Base-by-base conservation (phyloP, 2,797 vertebrate genomes). In the Rhabdophis nuchalis region DNA sequence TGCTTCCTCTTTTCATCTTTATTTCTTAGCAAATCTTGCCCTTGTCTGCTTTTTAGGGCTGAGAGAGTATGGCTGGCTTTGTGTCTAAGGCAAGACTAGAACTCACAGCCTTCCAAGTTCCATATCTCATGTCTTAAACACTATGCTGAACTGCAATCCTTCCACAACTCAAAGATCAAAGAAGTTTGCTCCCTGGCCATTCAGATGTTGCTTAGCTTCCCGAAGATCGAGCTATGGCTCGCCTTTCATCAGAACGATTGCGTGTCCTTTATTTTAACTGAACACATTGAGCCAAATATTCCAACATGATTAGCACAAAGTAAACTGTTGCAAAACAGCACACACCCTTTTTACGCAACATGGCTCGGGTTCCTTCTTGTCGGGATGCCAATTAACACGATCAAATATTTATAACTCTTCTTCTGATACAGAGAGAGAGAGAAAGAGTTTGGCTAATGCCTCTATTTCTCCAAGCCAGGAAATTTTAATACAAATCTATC, bases 341-440 rank as follows among this genome's bases (percentile, higher is more conserved):
- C 91, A 72, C 96, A 92, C 95, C 93, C 90, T 8, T 94, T 94
- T 93, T 90, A 90, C 72, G 94, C 46, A 77, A 89, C 68, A 86
- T 32, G 89, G 61, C 92, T 95, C 91, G 93, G 53, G 89, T 95
- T 94, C 95, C 92, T 93, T 94, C 94, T 93, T 93, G 20, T 93
- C 93, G 93, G 77, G 36, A 2, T 88, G 89, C 90, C 89, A 95
- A 85, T 95, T 95, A 93, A 91, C 91, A 87, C 13, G 92, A 92
- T 93, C 92, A 96, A 96, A 95, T 90, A 93, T 94, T 96, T 95
- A 95, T 93, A 93, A 86, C 86, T 87, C 89, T 58, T 87, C 64
- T 90, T 60, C 72, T 16, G 29, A 93, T 89, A 95, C 88, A 29
- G 27, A 11, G 25, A 4, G 20, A 25, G 20, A 27, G 23, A 60